phyloP scores from a whole-genome alignment of 2,888 invertebrate species.

The Drosophila subquinaria region DNA sequence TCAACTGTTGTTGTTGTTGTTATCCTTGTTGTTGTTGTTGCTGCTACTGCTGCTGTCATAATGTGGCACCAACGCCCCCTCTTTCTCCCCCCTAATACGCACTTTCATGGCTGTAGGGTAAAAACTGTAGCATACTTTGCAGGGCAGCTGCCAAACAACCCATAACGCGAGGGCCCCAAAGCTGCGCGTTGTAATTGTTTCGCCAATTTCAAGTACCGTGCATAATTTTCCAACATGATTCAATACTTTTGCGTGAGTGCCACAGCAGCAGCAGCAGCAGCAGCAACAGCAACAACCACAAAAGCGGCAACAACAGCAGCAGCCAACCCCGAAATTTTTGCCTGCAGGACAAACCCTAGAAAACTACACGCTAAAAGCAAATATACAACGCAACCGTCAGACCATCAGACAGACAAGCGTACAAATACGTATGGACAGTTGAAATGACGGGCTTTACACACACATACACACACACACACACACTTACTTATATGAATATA shows the following conservation, averaged over 20 bases:
- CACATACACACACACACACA: slow-evolving; percentile 6
- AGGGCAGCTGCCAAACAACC: slow-evolving; percentile 49
- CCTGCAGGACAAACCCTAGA: slow-evolving; percentile 65
- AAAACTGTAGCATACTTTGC: slow-evolving; percentile 74
- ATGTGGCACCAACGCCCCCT: slow-evolving; percentile 48
- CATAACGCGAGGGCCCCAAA: slow-evolving; percentile 34
- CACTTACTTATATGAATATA: slow-evolving; percentile 29
- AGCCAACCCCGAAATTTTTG: slow-evolving; percentile 53
- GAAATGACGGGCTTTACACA: slow-evolving; percentile 64
- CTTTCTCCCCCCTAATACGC: background rate
- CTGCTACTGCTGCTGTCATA: slow-evolving; percentile 63
- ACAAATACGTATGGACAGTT: slow-evolving; percentile 77
- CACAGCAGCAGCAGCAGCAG: slow-evolving; percentile 20
- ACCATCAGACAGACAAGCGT: slow-evolving; percentile 62
- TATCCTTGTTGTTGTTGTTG: background rate
- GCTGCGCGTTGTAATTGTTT: slow-evolving; percentile 72
- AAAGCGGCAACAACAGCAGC: background rate
- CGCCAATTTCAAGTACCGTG: slow-evolving; percentile 80
- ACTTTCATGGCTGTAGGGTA: slow-evolving; percentile 34
- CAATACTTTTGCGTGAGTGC: slow-evolving; percentile 72
- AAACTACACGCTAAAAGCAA: slow-evolving; percentile 74
- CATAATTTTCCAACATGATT: slow-evolving; percentile 79
- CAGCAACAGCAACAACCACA: background rate
- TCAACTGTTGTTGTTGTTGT: slow-evolving; percentile 2
- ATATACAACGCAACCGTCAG: slow-evolving; percentile 48